phyloP scores from a whole-genome alignment of 2,888 invertebrate species.

The Dryobotodes eremita region DNA sequence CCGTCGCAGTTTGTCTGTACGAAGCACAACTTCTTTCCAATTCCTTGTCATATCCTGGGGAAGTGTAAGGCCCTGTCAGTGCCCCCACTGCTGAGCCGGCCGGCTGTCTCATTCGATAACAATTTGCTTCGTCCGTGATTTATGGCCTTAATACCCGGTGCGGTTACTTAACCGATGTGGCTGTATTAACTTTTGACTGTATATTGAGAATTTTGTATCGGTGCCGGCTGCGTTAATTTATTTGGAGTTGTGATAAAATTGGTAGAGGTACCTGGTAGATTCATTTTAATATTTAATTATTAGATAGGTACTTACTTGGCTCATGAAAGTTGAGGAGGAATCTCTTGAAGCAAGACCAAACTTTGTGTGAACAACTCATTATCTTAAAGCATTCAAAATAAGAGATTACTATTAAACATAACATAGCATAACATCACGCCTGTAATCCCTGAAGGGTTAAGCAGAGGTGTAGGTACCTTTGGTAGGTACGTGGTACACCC shows the following conservation, averaged over 20 bases:
- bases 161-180: conserved; percentile 74
- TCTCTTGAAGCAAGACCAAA: neutral
- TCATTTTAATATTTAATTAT: neutral
- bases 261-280: neutral
- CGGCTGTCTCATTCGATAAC: conserved; percentile 83
- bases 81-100: conserved; percentile 51
- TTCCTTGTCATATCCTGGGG: neutral
- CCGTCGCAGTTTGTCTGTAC: neutral
- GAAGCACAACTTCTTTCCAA: conserved; percentile 12
- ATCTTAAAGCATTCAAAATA: neutral
- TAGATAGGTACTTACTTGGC: neutral
- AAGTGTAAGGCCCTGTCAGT: conserved; percentile 43
- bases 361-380: neutral
- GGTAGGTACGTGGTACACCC: neutral
- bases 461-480: no score
- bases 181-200: conserved; percentile 70
- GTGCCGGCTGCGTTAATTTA: conserved; percentile 16
- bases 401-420: neutral
- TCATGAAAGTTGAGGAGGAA: neutral
- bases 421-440: no score
- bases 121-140: conserved; percentile 85
- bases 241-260: conserved; percentile 7
- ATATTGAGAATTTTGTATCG: conserved; percentile 55
- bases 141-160: conserved; percentile 78
- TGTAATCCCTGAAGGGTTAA: neutral